These are phyloP conservation scores for Drosophila arizonae DNA, from an alignment of 1,140 invertebrate genomes.

Conservation along the genomic window DNA sequence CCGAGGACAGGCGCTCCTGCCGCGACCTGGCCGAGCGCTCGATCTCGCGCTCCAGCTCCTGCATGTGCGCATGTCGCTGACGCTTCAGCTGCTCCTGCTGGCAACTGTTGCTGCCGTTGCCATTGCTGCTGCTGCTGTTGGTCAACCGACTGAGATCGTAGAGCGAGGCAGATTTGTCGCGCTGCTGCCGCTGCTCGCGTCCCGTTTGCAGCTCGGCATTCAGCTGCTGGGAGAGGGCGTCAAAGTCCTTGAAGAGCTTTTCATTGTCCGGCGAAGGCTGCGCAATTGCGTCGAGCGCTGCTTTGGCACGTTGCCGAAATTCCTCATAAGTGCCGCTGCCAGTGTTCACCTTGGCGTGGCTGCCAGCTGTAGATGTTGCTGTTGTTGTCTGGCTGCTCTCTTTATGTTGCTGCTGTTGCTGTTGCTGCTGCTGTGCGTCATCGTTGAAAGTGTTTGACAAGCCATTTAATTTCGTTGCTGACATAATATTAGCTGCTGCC, in stretches of 20 bases:
- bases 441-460: conserved; percentile 62
- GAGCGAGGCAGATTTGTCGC: conserved; percentile 68
- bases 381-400: conserved; percentile 17
- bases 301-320: conserved; percentile 83
- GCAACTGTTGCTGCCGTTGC: conserved; percentile 23
- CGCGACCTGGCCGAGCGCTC: conserved; percentile 63
- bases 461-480: conserved; percentile 81
- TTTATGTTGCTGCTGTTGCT: conserved; percentile 37
- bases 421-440: conserved; percentile 51
- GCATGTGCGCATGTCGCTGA: conserved; percentile 68
- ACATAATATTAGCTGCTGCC: conserved; percentile 65
- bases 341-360: conserved; percentile 33
- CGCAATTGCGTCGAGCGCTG: conserved; percentile 59
- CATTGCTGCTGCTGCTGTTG: conserved; percentile 2
- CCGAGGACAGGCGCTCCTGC: conserved; percentile 61
- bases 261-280: conserved; percentile 59
- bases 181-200: conserved; percentile 54
- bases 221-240: conserved; percentile 71
- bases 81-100: conserved; percentile 56
- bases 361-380: conserved; percentile 16
- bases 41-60: conserved; percentile 73
- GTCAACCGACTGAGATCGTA: conserved; percentile 70
- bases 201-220: conserved; percentile 66
- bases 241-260: conserved; percentile 81
- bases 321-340: conserved; percentile 71